A percentile compares a stretch with the other conserved stretches of the same genome.
These are phyloP conservation scores for Drosophila falleni DNA, from an alignment of 2,888 invertebrate genomes.

Conservation along the genomic window DNA sequence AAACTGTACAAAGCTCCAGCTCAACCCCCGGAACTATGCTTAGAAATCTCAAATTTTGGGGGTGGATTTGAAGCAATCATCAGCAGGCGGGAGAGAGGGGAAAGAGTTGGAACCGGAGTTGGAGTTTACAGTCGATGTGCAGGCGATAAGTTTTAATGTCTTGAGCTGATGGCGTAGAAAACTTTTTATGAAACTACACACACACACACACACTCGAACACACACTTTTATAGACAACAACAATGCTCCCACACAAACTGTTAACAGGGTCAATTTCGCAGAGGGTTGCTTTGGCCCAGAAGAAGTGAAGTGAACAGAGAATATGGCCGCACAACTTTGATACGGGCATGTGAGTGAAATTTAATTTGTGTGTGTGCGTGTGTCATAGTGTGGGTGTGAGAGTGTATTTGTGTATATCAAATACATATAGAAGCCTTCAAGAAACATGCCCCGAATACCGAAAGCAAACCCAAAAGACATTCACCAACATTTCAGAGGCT, in stretches of 20 bases:
- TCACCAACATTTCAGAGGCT: constrained; percentile 43
- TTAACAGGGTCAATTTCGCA: constrained; percentile 22
- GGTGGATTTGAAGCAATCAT: constrained; percentile 62
- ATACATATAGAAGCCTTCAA: constrained; percentile 42
- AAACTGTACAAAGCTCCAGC: constrained; percentile 16
- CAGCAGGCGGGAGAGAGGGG: constrained; percentile 9
- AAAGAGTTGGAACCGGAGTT: constrained; percentile 24
- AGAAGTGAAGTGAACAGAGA: constrained; percentile 41
- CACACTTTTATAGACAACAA: constrained; percentile 4
- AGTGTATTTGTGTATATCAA: not conserved
- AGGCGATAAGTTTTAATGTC: constrained; percentile 81
- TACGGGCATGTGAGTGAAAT: constrained; percentile 63
- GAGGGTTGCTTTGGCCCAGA: constrained; percentile 57
- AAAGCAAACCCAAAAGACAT: constrained; percentile 41
- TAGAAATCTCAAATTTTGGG: constrained; percentile 40
- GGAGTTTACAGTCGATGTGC: constrained; percentile 32
- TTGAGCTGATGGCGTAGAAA: constrained; percentile 82
- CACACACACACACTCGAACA: constrained; percentile 16
- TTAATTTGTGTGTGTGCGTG: constrained; percentile 35
- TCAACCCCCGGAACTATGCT: constrained; percentile 37
- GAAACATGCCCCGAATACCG: constrained; percentile 42
- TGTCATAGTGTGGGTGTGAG: constrained; percentile 4
- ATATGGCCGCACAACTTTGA: constrained; percentile 75
- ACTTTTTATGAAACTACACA: constrained; percentile 66
- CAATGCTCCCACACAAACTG: constrained; percentile 25